Evolutionary conservation across 2,113 vertebrate species (phyloP).

Genomic region (Elaphurus davidianus): DNA sequence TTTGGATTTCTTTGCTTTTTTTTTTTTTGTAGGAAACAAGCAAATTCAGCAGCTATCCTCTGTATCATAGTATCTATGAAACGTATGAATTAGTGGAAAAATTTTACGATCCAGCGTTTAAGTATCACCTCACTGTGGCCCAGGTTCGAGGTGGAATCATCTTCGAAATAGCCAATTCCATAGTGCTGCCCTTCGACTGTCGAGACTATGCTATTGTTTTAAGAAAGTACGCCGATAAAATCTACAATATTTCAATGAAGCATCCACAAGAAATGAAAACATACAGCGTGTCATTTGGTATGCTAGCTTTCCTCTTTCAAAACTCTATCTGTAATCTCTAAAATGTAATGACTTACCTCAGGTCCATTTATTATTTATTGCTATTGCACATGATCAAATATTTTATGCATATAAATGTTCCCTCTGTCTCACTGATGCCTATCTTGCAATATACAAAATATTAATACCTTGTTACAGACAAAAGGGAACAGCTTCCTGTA

Average conservation of each 20-base stretch:
- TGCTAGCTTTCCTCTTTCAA: conserved; percentile 45
- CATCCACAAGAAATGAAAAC: conserved; percentile 79
- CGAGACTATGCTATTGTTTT: conserved; percentile 88
- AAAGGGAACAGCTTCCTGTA: not conserved
- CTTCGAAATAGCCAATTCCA: conserved; percentile 88
- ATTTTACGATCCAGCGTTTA: conserved; percentile 95
- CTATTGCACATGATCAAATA: not conserved
- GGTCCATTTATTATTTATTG: not conserved
- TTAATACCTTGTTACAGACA: not conserved
- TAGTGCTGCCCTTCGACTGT: conserved; percentile 89
- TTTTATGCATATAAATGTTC: not conserved
- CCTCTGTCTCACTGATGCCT: not conserved
- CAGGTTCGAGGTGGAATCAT: conserved; percentile 91
- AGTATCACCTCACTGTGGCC: conserved; percentile 88
- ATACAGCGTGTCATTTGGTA: conserved; percentile 90
- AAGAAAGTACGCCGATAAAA: conserved; percentile 82
- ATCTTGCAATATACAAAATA: not conserved
- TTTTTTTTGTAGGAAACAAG: conserved; percentile 82
- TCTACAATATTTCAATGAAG: conserved; percentile 84
- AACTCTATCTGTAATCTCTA: not conserved
- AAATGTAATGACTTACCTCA: not conserved
- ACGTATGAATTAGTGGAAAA: conserved; percentile 93
- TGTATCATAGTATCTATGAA: conserved; percentile 96
- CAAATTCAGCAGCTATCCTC: conserved; percentile 91
- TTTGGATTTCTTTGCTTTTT: not conserved